Base-by-base conservation (phyloP, 2,797 vertebrate species). In the Chaetophractus vellerosus region DNA sequence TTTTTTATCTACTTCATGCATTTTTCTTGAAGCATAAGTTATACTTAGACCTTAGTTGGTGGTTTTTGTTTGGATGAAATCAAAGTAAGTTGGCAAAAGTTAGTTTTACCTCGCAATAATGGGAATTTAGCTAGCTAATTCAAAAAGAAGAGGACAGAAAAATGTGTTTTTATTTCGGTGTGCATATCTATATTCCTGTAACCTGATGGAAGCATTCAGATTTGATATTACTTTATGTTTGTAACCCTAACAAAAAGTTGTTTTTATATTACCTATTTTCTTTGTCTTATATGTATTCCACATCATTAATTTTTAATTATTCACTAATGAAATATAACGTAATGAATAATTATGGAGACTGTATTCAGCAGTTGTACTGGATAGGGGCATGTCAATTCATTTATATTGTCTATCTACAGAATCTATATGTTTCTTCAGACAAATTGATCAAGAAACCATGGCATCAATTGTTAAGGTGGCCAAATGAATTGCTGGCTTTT, bases 371-470 rank as follows among this genome's bases (percentile, higher is more conserved):
- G 31, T 91, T 89, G 7, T 14, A 68, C 4, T 81, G 21, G 7
- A 68, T 2, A 87, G 38, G 7, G 2, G 2, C 6, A 63, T 45
- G 9, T 55, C 28, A 79, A 45, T 87, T 90, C 0, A 38, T 85
- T 87, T 79, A 33, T 89, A 79, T 87, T 80, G 1, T 76, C 6
- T 55, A 8, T 89, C 9, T 68, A 7, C 8, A 19, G 76, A 1
- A 71, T 59, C 3, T 66, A 21, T 45, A 21, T 76, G 19, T 52
- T 31, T 9, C 1, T 59, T 12, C 1, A 75, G 18, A 66, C 2
- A 96, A 87, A 64, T 59, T 94, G 48, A 93, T 88, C 18, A 88
- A 75, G 69, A 89, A 45, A n/a, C 8, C 11, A 26, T 89, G 14
- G 0, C 4, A 84, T 87, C 18, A 71, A 14, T 81, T 82, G 4